Base-by-base conservation (phyloP, 2,888 invertebrate species). In the Terebella lapidaria region DNA sequence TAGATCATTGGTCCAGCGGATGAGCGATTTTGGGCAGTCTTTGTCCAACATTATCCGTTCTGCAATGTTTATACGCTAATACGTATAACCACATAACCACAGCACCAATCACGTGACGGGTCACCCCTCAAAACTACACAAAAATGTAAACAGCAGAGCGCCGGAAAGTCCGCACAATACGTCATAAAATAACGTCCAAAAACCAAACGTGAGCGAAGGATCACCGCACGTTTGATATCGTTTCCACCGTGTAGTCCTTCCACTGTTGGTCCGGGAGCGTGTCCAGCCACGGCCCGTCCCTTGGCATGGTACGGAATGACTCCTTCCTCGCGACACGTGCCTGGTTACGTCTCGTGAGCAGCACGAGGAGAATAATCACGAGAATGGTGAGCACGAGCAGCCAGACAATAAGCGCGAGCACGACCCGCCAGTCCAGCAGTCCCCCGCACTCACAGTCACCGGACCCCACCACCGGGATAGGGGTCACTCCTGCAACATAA, bases 241-340 rank as follows among this genome's bases (percentile, higher is more conserved):
- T 53, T 22, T 53, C 53, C 53, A 53, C 53, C 10, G 26, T 25
- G 53, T 53, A 53, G 4, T 53, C 53, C 53, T 53, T 53, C 53
- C 53, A 53, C 27, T 53, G 53, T 15, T 53, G 15, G 10, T 53
- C 53, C 53, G 15, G 26, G 5, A 53, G 27, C 15, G 26, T 53
- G 27, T 53, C 53, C 53, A 53, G 5, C 53, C 53, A 53, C 5
- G 53, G 53, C 10, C 27, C 15, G 10, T 28, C 29, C 15, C 53
- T 26, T 10, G 26, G 5, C 53, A 5, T 5, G 27, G 5, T 5
- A 5, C 49, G 15, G 49, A 22, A 20, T 5, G 15, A 20, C 27
- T 53, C 53, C 53, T 53, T 53, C 27, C 29, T 25, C 15, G 28
- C 53, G 49, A 5, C 5, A 15, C 5, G 22, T 24, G 10, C 49